These are phyloP conservation scores for Synanthedon tipuliformis DNA, from an alignment of 2,888 invertebrate genomes.

Conservation along the genomic window DNA sequence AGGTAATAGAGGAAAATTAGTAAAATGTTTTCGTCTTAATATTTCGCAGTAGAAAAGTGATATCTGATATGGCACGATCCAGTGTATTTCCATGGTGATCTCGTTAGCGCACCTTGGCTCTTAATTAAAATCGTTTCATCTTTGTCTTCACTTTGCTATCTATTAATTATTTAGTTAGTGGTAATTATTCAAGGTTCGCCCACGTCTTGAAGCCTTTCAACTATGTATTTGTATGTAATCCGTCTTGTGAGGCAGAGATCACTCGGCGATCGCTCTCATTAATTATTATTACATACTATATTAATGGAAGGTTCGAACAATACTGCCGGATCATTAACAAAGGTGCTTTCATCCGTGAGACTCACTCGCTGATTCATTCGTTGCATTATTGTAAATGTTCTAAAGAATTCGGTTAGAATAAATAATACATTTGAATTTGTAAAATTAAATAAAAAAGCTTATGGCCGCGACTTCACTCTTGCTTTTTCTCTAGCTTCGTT, in stretches of 20 bases:
- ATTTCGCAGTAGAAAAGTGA: neutral
- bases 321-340: slow-evolving; percentile 8
- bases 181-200: slow-evolving; percentile 13
- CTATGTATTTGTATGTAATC: slow-evolving; percentile 1
- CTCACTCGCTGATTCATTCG: neutral
- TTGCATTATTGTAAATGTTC: neutral
- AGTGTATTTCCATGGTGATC: neutral
- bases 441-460: no score
- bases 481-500: no score
- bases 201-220: slow-evolving; percentile 8
- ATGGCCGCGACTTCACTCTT: no score
- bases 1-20: no score
- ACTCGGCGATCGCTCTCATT: slow-evolving; percentile 13
- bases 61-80: neutral
- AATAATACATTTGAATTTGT: no score
- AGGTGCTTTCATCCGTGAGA: slow-evolving; percentile 3
- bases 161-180: slow-evolving; percentile 18
- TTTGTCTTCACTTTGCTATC: slow-evolving; percentile 4
- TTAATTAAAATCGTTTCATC: neutral
- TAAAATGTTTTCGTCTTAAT: no score
- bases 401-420: no score
- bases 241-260: slow-evolving; percentile 8
- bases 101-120: neutral
- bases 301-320: slow-evolving; percentile 11
- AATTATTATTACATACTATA: slow-evolving; percentile 14